Evolutionary conservation across 1,140 invertebrate genomes (phyloP), one percentile per base, ranked within the genome.

Genomic region (Venturia canescens): DNA sequence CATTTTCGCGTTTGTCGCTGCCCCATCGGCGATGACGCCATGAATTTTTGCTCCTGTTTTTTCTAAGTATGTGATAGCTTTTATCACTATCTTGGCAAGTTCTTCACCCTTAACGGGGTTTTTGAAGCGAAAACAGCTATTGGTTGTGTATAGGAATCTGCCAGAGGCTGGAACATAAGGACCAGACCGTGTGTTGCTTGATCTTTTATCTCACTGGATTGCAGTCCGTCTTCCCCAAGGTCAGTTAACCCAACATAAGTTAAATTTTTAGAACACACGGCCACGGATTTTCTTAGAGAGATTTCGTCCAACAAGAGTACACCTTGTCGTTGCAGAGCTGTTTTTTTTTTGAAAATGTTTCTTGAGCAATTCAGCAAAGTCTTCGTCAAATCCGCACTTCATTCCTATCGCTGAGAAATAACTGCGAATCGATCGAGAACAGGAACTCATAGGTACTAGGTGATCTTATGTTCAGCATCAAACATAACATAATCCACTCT

Each of bases 381-480:
- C 16, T 80, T 50, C 78, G 69, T 69, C 74, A 66, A 82, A 84
- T 29, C 83, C 82, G 75, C 80, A 84, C n/a, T 70, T 76, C 18
- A 79, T 57, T 16, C 83, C 50, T 1, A 84, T 70, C 16, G 63
- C 1, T 23, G 82, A 72, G 16, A 82, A 48, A 29, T 82, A 82
- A 34, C 79, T 80, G 21, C 74, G 79, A 16, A 85, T 84, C 18
- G 81, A 81, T 13, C 79, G 53, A 38, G 81, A 48, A 57, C 60
- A 34, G 34, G 9, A 83, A 84, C 18, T 79, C 71, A 44, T 82
- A 86, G 5, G 66, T 50, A 31, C 77, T 66, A 13, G 80, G 80
- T 21, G 84, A 85, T 21, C 83, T 76, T 69, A 84, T 84, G 27
- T 84, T 67, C 60, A 85, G 26, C 31, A 85, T 18, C 66, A 85